Percentiles rank a stretch among this genome's conserved stretches.
Evolutionary conservation across 2,113 vertebrate species (phyloP).

Genomic region (Neolamprologus variostigma): DNA sequence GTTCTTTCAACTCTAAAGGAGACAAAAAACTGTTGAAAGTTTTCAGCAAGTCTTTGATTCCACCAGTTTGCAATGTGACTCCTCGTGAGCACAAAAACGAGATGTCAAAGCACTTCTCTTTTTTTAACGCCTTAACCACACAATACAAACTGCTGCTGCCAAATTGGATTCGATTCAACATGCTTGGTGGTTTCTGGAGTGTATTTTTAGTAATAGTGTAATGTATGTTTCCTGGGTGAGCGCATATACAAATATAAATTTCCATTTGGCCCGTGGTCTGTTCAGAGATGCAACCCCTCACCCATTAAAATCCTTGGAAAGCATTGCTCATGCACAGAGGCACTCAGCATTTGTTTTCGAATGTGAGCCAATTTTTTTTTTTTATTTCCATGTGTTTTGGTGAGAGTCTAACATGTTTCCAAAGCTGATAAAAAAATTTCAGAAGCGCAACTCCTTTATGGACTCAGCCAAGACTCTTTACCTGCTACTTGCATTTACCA

Average conservation of each 20-base stretch:
- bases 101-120: conserved; percentile 14
- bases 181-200: conserved; percentile 28
- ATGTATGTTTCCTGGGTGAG: conserved; percentile 59
- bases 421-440: not conserved
- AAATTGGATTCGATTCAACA: conserved; percentile 42
- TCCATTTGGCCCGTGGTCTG: not conserved
- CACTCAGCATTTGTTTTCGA: not conserved
- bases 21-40: conserved; percentile 21
- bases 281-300: not conserved
- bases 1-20: conserved; percentile 15
- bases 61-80: conserved; percentile 39
- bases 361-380: not conserved
- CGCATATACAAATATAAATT: conserved; percentile 34
- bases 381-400: not conserved
- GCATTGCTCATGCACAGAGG: not conserved
- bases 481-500: not conserved
- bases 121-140: not conserved
- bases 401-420: not conserved
- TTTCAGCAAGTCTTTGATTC: conserved; percentile 41
- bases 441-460: not conserved
- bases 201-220: conserved; percentile 52
- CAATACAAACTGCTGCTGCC: conserved; percentile 36
- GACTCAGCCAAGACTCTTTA: not conserved
- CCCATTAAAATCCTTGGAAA: conserved; percentile 24
- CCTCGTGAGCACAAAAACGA: conserved; percentile 36